Evolutionary conservation across 2,797 vertebrate genomes (phyloP).

Genomic region (Gambelia wislizenii): DNA sequence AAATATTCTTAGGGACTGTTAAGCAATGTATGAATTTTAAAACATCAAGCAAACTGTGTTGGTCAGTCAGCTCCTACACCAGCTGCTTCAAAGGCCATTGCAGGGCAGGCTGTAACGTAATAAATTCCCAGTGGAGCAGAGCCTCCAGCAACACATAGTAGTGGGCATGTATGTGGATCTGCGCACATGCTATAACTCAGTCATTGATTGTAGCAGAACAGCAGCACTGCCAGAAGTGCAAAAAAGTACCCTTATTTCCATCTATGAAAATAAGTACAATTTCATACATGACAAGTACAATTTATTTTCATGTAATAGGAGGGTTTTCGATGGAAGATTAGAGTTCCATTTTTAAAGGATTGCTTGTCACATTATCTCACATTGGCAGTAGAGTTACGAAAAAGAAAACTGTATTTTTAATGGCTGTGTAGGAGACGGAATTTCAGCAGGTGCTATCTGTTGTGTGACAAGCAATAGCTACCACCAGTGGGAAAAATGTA

Average conservation of each 20-base stretch:
- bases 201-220: neutral
- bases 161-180: neutral
- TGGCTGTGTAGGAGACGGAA: too few relatives aligned
- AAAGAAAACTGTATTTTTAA: neutral
- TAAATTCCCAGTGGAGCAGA: neutral
- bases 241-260: neutral
- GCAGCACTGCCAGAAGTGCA: neutral
- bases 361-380: neutral
- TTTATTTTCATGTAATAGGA: neutral
- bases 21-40: neutral
- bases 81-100: neutral
- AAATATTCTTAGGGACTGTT: neutral
- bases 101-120: neutral
- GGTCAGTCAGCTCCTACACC: neutral
- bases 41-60: neutral
- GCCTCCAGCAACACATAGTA: neutral
- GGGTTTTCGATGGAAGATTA: neutral
- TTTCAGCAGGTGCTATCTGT: too few relatives aligned
- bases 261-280: neutral
- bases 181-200: neutral
- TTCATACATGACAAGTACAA: neutral
- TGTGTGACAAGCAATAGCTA: too few relatives aligned
- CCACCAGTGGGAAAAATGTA: too few relatives aligned
- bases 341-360: neutral
- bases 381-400: neutral